Base-by-base conservation (phyloP, 1,140 invertebrate species). In the Apis cerana region DNA sequence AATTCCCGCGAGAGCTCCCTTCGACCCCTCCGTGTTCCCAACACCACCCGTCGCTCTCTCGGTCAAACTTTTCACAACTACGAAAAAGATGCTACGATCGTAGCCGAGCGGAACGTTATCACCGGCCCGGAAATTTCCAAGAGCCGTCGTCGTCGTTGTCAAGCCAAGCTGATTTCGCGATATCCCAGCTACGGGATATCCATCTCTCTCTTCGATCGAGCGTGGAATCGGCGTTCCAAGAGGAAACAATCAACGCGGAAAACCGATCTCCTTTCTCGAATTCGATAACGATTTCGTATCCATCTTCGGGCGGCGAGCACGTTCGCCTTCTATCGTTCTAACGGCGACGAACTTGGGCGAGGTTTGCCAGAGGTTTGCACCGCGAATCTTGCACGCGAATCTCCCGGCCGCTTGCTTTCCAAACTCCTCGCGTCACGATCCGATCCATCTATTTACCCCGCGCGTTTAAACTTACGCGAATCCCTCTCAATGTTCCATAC, bases 51-150 rank as follows among this genome's bases (percentile, higher is more conserved):
- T 61, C 62, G 9, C 52, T 72, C 75, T 69, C 52, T 67, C 75
- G 75, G 65, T 75, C 85, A 78, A 43, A 86, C 70, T 76, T 83
- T 83, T 71, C 75, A 50, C n/a, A n/a, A n/a, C 68, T 0, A 7
- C 80, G 50, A 83, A 69, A 69, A 58, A 75, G 85, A 87, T 83
- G 83, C 80, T 83, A 83, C 80, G 56, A 83, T 87, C 27, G 71
- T 76, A 70, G 62, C 65, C 85, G 58, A 64, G 70, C 70, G 80
- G 70, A 69, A 86, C 54, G 84, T 71, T 76, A 86, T 87, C 71
- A 69, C 74, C 70, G 85, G 61, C 43, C 85, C 80, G 85, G 65
- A 87, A 87, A 87, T 86, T 87, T 82, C 75, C 43, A 83, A 75
- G 75, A 33, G 62, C 74, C 75, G 43, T 61, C 74, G 84, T 77